Evolutionary conservation across 23 tunicate genomes (phyloP).

Genomic region (Ascidia mentula): DNA sequence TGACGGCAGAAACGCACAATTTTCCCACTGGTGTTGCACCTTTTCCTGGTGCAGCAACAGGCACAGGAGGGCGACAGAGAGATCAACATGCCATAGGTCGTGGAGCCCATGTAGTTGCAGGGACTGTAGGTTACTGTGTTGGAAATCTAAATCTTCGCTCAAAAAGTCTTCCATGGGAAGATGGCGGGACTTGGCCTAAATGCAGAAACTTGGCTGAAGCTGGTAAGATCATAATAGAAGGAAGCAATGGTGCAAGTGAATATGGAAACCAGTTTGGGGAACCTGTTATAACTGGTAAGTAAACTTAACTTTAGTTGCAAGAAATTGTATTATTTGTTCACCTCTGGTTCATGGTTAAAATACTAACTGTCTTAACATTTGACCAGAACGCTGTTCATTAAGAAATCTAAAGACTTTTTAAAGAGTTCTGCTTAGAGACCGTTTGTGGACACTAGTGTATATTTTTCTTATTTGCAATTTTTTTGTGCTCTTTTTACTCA

Average conservation of each 20-base stretch:
- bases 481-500: no score
- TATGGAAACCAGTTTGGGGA: conserved; percentile 93
- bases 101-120: conserved; percentile 77
- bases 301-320: neutral
- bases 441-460: no score
- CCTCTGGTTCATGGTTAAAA: no score
- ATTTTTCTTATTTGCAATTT: no score
- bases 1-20: conserved; percentile 93
- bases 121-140: conserved; percentile 82
- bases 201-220: conserved; percentile 52
- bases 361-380: no score
- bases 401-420: no score
- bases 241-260: conserved; percentile 89
- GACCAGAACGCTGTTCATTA: no score
- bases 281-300: conserved; percentile 72
- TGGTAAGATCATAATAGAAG: conserved; percentile 53
- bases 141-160: conserved; percentile 52
- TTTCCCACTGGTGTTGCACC: conserved; percentile 96
- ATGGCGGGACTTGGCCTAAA: conserved; percentile 19
- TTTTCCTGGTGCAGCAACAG: conserved; percentile 93
- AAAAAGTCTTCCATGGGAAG: conserved; percentile 66
- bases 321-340: no score
- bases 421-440: no score
- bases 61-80: conserved; percentile 95
- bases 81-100: conserved; percentile 84